Base-by-base conservation (phyloP, 2,888 invertebrate genomes). In the Cyclophora albipunctata region DNA sequence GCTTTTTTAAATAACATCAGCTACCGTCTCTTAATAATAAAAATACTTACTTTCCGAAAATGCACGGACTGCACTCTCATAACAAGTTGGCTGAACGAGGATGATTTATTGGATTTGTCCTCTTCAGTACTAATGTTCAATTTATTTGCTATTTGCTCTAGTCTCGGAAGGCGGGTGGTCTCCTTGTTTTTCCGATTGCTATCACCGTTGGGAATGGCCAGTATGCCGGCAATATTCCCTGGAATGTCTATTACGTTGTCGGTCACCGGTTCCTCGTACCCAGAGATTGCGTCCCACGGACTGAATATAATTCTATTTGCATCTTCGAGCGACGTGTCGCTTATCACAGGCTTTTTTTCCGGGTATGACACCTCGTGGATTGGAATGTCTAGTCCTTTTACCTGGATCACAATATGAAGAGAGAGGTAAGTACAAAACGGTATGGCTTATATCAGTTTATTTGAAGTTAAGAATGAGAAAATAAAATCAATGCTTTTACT, bases 221-320 rank as follows among this genome's bases (percentile, higher is more conserved):
- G 63, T 60, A 69, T 58, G 57, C 66, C 69, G 59, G 64, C 78
- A 65, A 81, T 78, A 75, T 83, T 81, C 61, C 78, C 80, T 35
- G 84, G 85, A 73, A 87, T 81, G 73, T 86, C 86, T 76, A 84
- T 78, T 66, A 86, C 75, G 70, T 75, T 81, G 68, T 85, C 85
- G 63, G 86, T 87, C 57, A 77, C 84, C 42, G 81, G 65, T 52
- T 85, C 85, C 58, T 85, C 88, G 73, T 75, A 86, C 42, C 84
- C 82, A 50, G 86, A 80, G 68, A 87, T 78, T 69, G 88, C 72
- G 58, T 88, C 87, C 88, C 88, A 88, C 48, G 88, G 88, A 74
- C 87, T 88, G 75, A 88, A 88, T 81, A 88, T 88, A 74, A 88
- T 88, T 80, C 85, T 84, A 77, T 88, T 88, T 69, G 85, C 88